Base-by-base conservation (phyloP, 2,797 vertebrate species). In the Enteromius unitaeniatus region DNA sequence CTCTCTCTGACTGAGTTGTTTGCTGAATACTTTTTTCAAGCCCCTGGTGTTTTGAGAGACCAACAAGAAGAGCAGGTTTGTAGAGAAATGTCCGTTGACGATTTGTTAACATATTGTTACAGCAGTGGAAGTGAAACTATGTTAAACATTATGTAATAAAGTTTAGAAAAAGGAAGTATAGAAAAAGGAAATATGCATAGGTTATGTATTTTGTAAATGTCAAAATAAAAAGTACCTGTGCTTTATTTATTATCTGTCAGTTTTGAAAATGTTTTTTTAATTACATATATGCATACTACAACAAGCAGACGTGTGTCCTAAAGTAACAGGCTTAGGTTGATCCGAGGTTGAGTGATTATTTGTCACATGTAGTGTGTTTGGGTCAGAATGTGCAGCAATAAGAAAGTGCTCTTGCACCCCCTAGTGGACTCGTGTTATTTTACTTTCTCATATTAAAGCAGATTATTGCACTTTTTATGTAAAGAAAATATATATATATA, bases 111-210 rank as follows among this genome's bases (percentile, higher is more conserved):
- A 13, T 21, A 14, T 49, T 67, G 60, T 31, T 53, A 23, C 31
- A 26, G 15, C 26, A 15, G 42, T 3, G 9, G 19, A 51, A 37
- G 28, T 40, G n/a, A 40, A 53, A 68, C 45, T 7, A 17, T 5
- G 45, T 13, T 58, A 10, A 53, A 53, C 42, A 77, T 45, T 2
- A 15, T 15, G n/a, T 42, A 42, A 34, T 17, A 21, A 45, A 11
- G 40, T 45, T 28, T 47, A 78, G 40, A 62, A 77, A 28, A 45
- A 10, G 15, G 75, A 78, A 64, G 21, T 40, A 28, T 77, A 26
- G n/a, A 23, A 45, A 28, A 26, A 64, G 40, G 14, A 62, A 64
- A 31, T 62, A 47, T 8, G 3, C 11, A 45, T 40, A 34, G 7
- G n/a, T 2, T 4, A 17, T 26, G n/a, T 9, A 4, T 19, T 26